A percentile compares a stretch with the other conserved stretches of the same genome.
phyloP scores from a whole-genome alignment of 2,888 invertebrate species.

The Drosophila buzzatii region DNA sequence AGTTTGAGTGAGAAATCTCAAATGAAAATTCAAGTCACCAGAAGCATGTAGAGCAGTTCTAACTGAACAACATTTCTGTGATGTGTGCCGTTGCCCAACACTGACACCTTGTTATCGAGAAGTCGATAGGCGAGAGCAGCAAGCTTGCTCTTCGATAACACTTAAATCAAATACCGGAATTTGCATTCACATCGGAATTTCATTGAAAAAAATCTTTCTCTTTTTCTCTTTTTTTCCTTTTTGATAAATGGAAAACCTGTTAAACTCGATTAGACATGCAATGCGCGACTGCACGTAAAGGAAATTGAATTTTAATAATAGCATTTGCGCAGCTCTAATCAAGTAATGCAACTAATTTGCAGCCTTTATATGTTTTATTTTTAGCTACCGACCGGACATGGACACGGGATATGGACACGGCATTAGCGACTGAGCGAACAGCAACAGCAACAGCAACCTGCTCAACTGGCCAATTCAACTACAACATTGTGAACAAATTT shows the following conservation, averaged over 20 bases:
- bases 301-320: conserved; percentile 79
- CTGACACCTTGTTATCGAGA: neutral
- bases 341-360: conserved; percentile 79
- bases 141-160: neutral
- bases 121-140: neutral
- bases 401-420: conserved; percentile 37
- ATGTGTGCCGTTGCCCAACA: neutral
- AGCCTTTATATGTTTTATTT: conserved; percentile 5
- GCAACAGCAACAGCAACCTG: neutral
- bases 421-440: neutral
- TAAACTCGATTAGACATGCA: conserved; percentile 80
- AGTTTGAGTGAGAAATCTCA: conserved; percentile 21
- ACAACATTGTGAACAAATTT: conserved; percentile 75
- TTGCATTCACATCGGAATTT: conserved; percentile 69
- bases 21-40: neutral
- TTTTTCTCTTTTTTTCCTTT: neutral
- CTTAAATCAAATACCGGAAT: conserved; percentile 51
- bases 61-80: neutral
- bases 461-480: conserved; percentile 32
- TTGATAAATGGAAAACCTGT: conserved; percentile 54
- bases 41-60: neutral
- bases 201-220: conserved; percentile 34
- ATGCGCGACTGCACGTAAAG: conserved; percentile 47
- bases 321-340: conserved; percentile 69
- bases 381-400: conserved; percentile 24